A percentile compares a stretch with the other conserved stretches of the same genome.
These are phyloP conservation scores for Limonius californicus DNA, from an alignment of 1,140 invertebrate genomes.

Conservation along the genomic window DNA sequence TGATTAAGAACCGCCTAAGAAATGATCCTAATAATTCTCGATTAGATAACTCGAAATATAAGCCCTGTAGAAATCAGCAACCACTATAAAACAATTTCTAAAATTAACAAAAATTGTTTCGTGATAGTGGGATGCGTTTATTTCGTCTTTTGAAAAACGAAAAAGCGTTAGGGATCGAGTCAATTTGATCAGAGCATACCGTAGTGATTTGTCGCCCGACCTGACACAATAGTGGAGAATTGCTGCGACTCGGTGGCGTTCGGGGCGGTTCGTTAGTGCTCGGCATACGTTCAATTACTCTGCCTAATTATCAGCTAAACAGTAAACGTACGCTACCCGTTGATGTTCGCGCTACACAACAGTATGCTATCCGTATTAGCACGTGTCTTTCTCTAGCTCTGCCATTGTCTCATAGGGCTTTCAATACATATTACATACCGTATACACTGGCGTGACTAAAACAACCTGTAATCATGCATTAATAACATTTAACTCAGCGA, in stretches of 20 bases:
- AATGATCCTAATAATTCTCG: no score
- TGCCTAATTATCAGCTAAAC: constrained; percentile 37
- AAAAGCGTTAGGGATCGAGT: neutral
- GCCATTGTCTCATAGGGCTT: constrained; percentile 4
- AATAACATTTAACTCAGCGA: constrained; percentile 22
- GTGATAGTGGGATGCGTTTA: no score
- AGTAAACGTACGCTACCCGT: constrained; percentile 35
- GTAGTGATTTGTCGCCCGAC: constrained; percentile 25
- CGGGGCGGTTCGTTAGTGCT: constrained; percentile 18
- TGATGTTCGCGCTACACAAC: constrained; percentile 18
- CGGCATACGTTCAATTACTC: constrained; percentile 34
- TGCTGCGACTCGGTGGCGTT: constrained; percentile 21
- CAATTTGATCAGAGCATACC: neutral
- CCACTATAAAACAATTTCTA: no score
- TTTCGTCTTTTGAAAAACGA: neutral
- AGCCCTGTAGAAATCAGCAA: no score
- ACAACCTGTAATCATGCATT: constrained; percentile 32
- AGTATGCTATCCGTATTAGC: constrained; percentile 12
- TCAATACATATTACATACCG: constrained; percentile 10
- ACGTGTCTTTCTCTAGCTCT: constrained; percentile 7
- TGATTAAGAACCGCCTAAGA: no score
- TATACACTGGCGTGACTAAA: constrained; percentile 12
- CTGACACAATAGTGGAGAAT: constrained; percentile 28
- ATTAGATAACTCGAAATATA: no score
- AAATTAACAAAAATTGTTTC: no score